Evolutionary conservation across 2,113 vertebrate species (phyloP).

Genomic region (Callospermophilus lateralis): DNA sequence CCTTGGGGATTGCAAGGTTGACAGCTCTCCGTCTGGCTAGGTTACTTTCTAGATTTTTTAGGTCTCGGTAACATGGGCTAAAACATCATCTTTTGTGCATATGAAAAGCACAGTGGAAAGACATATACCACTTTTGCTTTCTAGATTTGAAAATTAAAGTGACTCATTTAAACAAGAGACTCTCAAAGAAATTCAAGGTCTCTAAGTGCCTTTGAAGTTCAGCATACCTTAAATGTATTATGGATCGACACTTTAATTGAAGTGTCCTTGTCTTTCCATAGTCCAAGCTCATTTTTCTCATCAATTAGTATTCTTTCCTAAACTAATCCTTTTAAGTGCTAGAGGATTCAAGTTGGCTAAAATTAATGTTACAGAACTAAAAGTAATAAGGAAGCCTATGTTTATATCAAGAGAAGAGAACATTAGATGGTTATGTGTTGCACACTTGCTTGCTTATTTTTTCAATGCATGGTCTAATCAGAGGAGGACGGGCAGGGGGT

Average conservation of each 20-base stretch:
- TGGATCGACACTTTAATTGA: not conserved
- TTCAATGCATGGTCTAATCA: not conserved
- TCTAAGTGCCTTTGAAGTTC: not conserved
- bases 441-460: not conserved
- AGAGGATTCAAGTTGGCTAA: not conserved
- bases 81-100: not conserved
- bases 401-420: not conserved
- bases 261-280: not conserved
- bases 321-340: conserved; percentile 15
- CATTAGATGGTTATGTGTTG: not conserved
- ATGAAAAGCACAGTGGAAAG: not conserved
- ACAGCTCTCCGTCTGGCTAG: not conserved
- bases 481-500: not conserved
- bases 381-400: not conserved
- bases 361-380: not conserved
- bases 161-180: not conserved
- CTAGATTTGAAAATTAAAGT: not conserved
- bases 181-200: not conserved
- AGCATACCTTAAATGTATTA: not conserved
- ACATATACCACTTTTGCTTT: not conserved
- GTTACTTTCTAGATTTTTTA: not conserved
- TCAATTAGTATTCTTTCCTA: not conserved
- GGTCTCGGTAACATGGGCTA: not conserved
- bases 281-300: not conserved
- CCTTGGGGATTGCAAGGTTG: fast-evolving